Evolutionary conservation across 2,888 invertebrate species (phyloP), one percentile per base, ranked within the genome.

Genomic region (Drosophila nigritarsus): DNA sequence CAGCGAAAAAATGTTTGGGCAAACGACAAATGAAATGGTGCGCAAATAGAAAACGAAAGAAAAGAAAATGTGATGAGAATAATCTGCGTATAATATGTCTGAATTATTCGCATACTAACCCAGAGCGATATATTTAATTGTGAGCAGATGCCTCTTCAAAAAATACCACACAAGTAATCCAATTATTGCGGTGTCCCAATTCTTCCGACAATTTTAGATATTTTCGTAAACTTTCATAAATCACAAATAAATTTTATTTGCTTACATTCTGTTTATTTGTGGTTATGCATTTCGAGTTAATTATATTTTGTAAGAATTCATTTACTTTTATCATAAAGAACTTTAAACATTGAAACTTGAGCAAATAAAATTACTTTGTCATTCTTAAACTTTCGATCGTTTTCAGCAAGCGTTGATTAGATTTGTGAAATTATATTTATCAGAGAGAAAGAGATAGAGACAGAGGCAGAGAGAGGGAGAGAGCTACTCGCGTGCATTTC

Each of bases 1-100:
- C 80, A 77, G 80, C 66, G 55, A 60, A 60, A 74, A 74, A 70
- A 78, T 70, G 45, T 78, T 75, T 64, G 45, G 62, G 54, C 72
- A 61, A 32, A 49, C 56, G 72, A 50, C 55, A 80, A 61, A 76
- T 29, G 54, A 76, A 62, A 59, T 40, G 48, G 42, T 29, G 38
- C 49, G 48, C 69, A 53, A 30, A 45, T 29, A 34, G 15, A 51
- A 48, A 27, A 15, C n/a, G 27, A 45, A n/a, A n/a, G 48, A 50
- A 48, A 32, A 53, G 36, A 49, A 50, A 61, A 54, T 61, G 51
- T 53, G 61, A 66, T 38, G 62, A 65, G 42, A 58, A 73, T n/a
- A 54, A 42, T 27, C 29, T 45, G 34, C 20, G 36, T 30, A 20
- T 58, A 61, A 45, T 24, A 24, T n/a, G 45, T 45, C 45, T 56